Base-by-base conservation (phyloP, 2,888 invertebrate genomes). In the Zaprionus obscuricornis region DNA sequence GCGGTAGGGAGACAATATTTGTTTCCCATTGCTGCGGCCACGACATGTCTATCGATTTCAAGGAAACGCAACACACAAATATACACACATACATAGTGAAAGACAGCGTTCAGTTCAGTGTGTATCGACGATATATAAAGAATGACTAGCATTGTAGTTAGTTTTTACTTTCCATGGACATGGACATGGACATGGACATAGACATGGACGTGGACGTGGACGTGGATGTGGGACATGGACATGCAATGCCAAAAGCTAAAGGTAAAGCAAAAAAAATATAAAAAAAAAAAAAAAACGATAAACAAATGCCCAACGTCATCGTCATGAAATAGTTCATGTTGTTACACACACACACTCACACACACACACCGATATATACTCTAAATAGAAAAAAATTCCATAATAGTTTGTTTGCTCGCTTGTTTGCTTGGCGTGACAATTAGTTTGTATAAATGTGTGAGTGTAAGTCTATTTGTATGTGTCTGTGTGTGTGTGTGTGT, bases 401-500 rank as follows among this genome's bases (percentile, higher is more conserved):
- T 78, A 78, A 85, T 78, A 78, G 83, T 68, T 70, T 36, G 57
- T 63, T 72, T 57, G 39, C 51, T 68, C 59, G 54, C 54, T 63
- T 68, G 63, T 78, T 82, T 82, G 77, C 84, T 72, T 79, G 79
- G 79, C 86, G 79, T 85, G 85, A 79, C 78, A 83, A 85, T 79
- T 83, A 79, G 72, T 79, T 68, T 78, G 75, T 59, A 34, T 16
- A n/a, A 40, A 49, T 58, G n/a, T 60, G 24, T 40, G 31, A 42
- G 46, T 49, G 26, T 39, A 10, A 20, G 46, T 67, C 17, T 55
- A 24, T 52, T n/a, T n/a, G n/a, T n/a, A n/a, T n/a, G n/a, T 36
- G 18, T 16, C 5, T 17, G 4, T 34, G 13, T 29, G 13, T 29
- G 13, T 54, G 16, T 14, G 2, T 58, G 11, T 50, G 18, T 29